Evolutionary conservation across 2,888 invertebrate genomes (phyloP).

Genomic region (Antheraea yamamai): DNA sequence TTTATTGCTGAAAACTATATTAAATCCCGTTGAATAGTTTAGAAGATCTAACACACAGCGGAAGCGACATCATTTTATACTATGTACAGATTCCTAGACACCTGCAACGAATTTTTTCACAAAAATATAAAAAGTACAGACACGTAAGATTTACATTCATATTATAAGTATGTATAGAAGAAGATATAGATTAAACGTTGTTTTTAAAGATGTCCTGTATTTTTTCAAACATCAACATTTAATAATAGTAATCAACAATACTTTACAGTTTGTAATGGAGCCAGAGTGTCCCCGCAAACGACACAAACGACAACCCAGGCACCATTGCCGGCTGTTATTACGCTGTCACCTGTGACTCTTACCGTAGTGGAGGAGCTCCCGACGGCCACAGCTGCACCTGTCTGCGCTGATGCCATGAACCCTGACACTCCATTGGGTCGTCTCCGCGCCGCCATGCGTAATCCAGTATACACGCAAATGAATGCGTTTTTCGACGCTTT

Average conservation of each 20-base stretch:
- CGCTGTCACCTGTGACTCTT: conserved; percentile 43
- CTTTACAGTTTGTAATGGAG: conserved; percentile 54
- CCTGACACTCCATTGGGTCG: conserved; percentile 55
- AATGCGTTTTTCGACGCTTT: conserved; percentile 85
- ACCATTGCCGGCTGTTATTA: conserved; percentile 32
- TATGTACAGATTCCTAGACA: no score
- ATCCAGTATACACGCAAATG: conserved; percentile 60
- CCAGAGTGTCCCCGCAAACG: conserved; percentile 41
- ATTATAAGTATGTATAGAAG: no score
- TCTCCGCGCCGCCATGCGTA: conserved; percentile 79
- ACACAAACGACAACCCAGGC: conserved; percentile 37
- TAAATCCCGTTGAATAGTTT: no score
- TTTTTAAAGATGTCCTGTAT: no score
- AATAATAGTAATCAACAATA: neutral
- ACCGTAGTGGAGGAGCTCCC: conserved; percentile 50
- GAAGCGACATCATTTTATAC: no score
- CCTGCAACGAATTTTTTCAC: no score
- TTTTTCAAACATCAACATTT: neutral
- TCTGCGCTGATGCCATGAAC: conserved; percentile 57
- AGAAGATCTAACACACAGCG: no score
- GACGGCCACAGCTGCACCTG: conserved; percentile 41
- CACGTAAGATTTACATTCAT: no score
- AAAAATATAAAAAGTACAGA: no score
- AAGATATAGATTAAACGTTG: no score
- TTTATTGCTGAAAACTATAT: no score